Evolutionary conservation across 2,797 vertebrate species (phyloP), one percentile per base, ranked within the genome.

Genomic region (Florisuga fusca): DNA sequence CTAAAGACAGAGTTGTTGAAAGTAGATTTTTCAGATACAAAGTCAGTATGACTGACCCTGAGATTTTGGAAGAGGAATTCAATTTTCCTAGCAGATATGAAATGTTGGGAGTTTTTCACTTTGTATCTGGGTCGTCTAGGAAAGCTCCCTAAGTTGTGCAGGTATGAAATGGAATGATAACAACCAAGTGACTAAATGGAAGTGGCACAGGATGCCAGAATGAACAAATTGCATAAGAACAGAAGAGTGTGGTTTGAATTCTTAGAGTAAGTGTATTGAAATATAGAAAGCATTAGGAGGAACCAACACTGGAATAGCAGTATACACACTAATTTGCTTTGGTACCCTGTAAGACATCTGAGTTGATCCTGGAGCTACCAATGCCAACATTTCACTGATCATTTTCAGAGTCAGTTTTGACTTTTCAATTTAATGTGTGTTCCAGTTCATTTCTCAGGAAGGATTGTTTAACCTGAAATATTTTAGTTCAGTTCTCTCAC

Each of bases 21-120:
- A 89, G 48, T 31, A 73, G 51, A 23, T 80, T 87, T 95, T 90
- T 85, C 57, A 67, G 81, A 72, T 58, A 41, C 23, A 43, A 79
- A 86, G 59, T 63, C 69, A 84, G 0, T 59, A 72, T 69, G 80
- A 45, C 50, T 77, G 36, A 77, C 83, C n/a, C 58, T 57, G 62
- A 81, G 58, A 78, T 94, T 90, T 46, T 94, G 66, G 58, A 90
- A 77, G 36, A 80, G 25, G 45, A 87, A 79, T 87, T 94, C 29
- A 86, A 29, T 94, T 87, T 83, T 87, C 46, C 36, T 84, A 57
- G 53, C 25, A 76, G 77, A 87, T 82, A 83, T 9, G 23, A 93
- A 90, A 76, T 67, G 8, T 73, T 72, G 84, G 64, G 41, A 57
- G 21, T 84, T 73, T 84, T 94, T 88, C 55, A 59, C 3, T 84